These are phyloP conservation scores for Ectropis grisescens DNA, from an alignment of 1,140 invertebrate species.

Conservation along the genomic window DNA sequence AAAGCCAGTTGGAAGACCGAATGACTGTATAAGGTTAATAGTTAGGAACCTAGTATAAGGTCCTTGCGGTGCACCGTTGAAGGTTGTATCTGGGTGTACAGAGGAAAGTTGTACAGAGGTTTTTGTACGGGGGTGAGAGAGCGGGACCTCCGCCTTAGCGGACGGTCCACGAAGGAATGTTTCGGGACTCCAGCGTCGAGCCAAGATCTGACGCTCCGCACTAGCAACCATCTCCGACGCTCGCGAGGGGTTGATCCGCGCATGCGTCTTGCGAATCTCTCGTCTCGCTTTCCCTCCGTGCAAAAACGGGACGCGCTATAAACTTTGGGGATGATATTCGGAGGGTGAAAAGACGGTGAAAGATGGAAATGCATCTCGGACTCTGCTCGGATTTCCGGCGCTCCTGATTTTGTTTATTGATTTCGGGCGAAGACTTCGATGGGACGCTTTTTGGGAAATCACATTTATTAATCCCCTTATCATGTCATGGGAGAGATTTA, in stretches of 20 bases:
- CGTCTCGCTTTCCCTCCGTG: slow-evolving; percentile 31
- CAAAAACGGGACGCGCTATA: slow-evolving; percentile 23
- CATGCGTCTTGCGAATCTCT: slow-evolving; percentile 31
- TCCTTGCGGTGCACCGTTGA: slow-evolving; percentile 11
- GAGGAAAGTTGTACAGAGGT: slow-evolving; percentile 11
- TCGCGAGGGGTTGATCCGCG: slow-evolving; percentile 52
- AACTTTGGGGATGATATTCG: slow-evolving; percentile 55
- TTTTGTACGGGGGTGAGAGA: slow-evolving; percentile 46
- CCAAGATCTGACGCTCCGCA: slow-evolving; percentile 47
- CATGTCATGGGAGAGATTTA: slow-evolving; percentile 37
- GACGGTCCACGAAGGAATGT: slow-evolving; percentile 61
- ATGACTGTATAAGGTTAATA: not conserved
- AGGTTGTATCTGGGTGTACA: not conserved
- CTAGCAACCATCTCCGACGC: slow-evolving; percentile 49
- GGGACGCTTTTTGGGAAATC: slow-evolving; percentile 23
- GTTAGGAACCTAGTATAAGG: slow-evolving; percentile 9
- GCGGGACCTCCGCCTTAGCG: slow-evolving; percentile 57
- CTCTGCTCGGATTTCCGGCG: slow-evolving; percentile 61
- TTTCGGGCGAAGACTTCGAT: slow-evolving; percentile 34
- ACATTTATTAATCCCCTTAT: slow-evolving; percentile 51
- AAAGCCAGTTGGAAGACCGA: slow-evolving; percentile 2
- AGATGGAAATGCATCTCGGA: slow-evolving; percentile 66
- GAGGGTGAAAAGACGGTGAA: slow-evolving; percentile 64
- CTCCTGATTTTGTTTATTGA: slow-evolving; percentile 66
- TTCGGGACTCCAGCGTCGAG: slow-evolving; percentile 37